A percentile compares a stretch with the other conserved stretches of the same genome.
Conservation (phyloP, 2,888 invertebrate species). For the Clivina fossor region DNA sequence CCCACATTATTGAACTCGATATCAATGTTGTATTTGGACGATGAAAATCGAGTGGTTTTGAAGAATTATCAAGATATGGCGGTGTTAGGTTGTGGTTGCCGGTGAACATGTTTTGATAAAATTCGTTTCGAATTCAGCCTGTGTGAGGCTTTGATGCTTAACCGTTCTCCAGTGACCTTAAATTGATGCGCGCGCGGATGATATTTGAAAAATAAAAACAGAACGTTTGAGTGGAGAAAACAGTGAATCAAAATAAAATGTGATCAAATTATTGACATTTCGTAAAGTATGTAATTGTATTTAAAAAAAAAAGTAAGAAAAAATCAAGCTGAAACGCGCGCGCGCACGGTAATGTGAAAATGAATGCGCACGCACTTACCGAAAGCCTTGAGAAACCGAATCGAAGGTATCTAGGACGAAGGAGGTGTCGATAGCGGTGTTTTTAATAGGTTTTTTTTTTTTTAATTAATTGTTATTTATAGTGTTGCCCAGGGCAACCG, state of each 20-base stretch:
- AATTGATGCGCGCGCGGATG: neutral
- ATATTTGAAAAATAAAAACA: no score
- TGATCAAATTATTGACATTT: no score
- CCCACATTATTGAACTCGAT: conserved; percentile 92
- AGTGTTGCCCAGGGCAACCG: conserved; percentile 23
- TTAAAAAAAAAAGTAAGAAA: no score
- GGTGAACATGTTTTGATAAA: conserved; percentile 69
- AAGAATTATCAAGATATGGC: conserved; percentile 99
- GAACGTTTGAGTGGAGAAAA: neutral
- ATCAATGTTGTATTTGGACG: conserved; percentile 96
- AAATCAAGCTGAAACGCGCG: neutral
- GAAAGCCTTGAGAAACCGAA: conserved; percentile 13
- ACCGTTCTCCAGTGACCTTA: conserved; percentile 28
- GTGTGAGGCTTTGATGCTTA: neutral
- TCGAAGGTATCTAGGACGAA: conserved; percentile 24
- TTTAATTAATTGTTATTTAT: conserved; percentile 32
- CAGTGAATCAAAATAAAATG: neutral
- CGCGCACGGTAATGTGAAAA: neutral
- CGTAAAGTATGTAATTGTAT: no score
- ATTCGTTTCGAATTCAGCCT: conserved; percentile 40
- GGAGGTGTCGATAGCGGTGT: conserved; percentile 22
- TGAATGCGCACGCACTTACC: neutral
- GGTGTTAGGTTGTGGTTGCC: conserved; percentile 96
- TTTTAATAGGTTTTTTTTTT: conserved; percentile 14
- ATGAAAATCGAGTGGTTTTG: conserved; percentile 92